Evolutionary conservation across 2,888 invertebrate genomes (phyloP), one percentile per base, ranked within the genome.

Genomic region (Tetanocera ferruginea): DNA sequence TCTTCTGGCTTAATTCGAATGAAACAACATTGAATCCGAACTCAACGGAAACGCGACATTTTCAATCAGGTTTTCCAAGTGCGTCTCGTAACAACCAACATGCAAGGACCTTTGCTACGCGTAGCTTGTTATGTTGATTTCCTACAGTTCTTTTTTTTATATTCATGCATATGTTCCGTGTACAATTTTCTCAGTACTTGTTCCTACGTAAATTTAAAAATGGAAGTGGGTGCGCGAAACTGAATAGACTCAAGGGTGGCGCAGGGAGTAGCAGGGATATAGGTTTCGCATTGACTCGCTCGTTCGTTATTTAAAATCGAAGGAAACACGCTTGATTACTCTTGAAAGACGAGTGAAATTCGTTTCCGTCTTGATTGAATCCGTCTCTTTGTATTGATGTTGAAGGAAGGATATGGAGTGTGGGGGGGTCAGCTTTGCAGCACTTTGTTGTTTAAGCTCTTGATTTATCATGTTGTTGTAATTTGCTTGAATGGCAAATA

Each of bases 311-410:
- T 77, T 76, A 78, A 76, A 78, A 76, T 69, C 72, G 62, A 75
- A 80, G 78, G 78, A 77, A 78, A 76, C 70, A 73, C 76, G 78
- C 78, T 80, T 80, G 80, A 80, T 80, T 80, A 80, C 78, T 74
- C 73, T 69, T 76, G 77, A 80, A 77, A 79, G 80, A 76, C 77
- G 80, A 78, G 77, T 64, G 76, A 80, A 77, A 78, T 77, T 77
- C 74, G 79, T 69, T 79, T 76, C 77, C 77, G 78, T 78, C 76
- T 74, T 72, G 72, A 72, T 72, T 72, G 72, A 57, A 19, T 60
- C n/a, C 57, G 70, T 55, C 55, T 34, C 23, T 34, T 55, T 57
- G 57, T 3, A 55, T 55, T 25, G 23, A 37, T 14, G 19, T 23
- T 17, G 23, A 52, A n/a, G 28, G 23, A 23, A 43, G 71, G 17